These are phyloP conservation scores for Pandemis cinnamomeana DNA, from an alignment of 2,888 invertebrate species.

Conservation along the genomic window DNA sequence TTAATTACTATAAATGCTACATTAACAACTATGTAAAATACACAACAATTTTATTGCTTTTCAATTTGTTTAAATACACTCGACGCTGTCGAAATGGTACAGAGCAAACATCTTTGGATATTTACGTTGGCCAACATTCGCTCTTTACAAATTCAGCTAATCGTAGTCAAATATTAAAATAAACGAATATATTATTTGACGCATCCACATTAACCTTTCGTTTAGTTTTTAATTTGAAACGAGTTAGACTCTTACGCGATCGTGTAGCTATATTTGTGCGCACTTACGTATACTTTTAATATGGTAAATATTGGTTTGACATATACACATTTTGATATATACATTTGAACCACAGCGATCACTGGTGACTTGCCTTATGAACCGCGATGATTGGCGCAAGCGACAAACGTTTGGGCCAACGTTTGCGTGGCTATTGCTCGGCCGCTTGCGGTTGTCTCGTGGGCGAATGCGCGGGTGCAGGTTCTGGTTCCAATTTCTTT, in stretches of 20 bases:
- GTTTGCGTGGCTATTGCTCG: conserved; percentile 19
- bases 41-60: conserved; percentile 12
- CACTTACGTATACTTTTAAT: neutral
- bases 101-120: neutral
- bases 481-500: conserved; percentile 59
- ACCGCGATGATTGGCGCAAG: neutral
- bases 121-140: neutral
- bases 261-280: conserved; percentile 3
- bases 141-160: neutral
- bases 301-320: neutral
- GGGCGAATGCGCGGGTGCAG: conserved; percentile 70
- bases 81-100: neutral
- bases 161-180: too few species aligned
- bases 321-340: too few species aligned
- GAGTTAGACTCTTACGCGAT: neutral
- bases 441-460: conserved; percentile 51
- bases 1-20: neutral
- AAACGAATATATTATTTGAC: too few species aligned
- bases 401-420: conserved; percentile 19
- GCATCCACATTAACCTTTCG: neutral
- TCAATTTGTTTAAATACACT: neutral
- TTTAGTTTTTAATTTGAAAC: neutral
- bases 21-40: neutral
- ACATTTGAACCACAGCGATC: conserved; percentile 4
- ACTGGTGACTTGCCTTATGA: neutral